Evolutionary conservation across 2,797 vertebrate genomes (phyloP).

Genomic region (Sebastolobus altivelis): DNA sequence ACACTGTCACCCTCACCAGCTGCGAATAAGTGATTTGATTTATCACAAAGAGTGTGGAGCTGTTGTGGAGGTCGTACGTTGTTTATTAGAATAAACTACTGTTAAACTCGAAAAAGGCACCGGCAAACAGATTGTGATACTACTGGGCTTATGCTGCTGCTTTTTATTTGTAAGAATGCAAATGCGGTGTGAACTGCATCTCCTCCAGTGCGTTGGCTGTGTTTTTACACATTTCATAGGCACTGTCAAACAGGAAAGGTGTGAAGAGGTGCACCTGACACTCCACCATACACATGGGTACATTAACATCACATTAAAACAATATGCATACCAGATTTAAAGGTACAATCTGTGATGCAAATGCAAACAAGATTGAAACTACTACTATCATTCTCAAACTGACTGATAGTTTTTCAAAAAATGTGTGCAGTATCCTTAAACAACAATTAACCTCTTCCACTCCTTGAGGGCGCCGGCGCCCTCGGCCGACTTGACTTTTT

Average conservation of each 20-base stretch:
- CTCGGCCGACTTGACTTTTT: no score
- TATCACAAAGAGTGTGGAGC: neutral
- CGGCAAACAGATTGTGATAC: slow-evolving; percentile 6
- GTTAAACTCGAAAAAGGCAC: neutral
- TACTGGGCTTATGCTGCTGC: slow-evolving; percentile 1
- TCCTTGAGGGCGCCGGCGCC: no score
- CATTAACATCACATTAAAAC: slow-evolving; percentile 7
- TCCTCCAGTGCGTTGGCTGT: neutral
- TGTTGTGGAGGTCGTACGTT: neutral
- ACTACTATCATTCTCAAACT: neutral
- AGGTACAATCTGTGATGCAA: neutral
- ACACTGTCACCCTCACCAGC: neutral
- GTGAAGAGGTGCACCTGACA: neutral
- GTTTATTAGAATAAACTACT: neutral
- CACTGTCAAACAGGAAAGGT: slow-evolving; percentile 1
- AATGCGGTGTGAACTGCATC: slow-evolving; percentile 10
- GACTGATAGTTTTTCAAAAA: neutral
- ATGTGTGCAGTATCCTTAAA: neutral
- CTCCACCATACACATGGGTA: neutral
- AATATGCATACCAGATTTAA: neutral
- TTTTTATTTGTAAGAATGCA: slow-evolving; percentile 25
- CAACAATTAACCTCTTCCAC: neutral
- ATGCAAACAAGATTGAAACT: neutral
- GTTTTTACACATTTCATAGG: slow-evolving; percentile 3
- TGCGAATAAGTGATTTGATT: neutral